Evolutionary conservation across 1,140 invertebrate genomes (phyloP).

Genomic region (Panonychus citri): DNA sequence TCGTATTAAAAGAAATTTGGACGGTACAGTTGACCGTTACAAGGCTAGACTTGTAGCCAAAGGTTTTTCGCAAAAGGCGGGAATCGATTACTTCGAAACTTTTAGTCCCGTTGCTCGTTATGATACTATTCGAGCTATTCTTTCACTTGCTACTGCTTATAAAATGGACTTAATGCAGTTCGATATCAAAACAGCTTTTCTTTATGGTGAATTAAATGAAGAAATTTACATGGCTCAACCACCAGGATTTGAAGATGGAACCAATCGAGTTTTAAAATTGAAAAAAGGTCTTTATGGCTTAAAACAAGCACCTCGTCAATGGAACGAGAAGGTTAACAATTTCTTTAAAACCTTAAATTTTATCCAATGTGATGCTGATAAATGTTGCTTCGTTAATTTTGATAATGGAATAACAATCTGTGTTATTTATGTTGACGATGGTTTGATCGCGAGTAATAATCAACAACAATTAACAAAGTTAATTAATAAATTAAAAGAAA

Average conservation of each 20-base stretch:
- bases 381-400: not conserved
- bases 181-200: slow-evolving; percentile 9
- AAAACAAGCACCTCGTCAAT: slow-evolving; percentile 23
- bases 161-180: slow-evolving; percentile 8
- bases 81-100: slow-evolving; percentile 19
- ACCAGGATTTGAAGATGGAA: not conserved
- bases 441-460: slow-evolving; percentile 14
- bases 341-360: not conserved
- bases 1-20: slow-evolving; percentile 5
- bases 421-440: slow-evolving; percentile 27
- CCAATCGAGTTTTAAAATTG: slow-evolving; percentile 15
- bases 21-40: slow-evolving; percentile 17
- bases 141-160: slow-evolving; percentile 16
- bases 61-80: slow-evolving; percentile 19
- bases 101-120: slow-evolving; percentile 18
- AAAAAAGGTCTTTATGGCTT: slow-evolving; percentile 24
- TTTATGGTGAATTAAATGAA: slow-evolving; percentile 11
- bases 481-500: not conserved
- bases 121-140: slow-evolving; percentile 16
- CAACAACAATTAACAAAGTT: not conserved
- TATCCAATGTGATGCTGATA: not conserved
- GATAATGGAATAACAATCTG: slow-evolving; percentile 15
- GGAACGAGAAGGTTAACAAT: slow-evolving; percentile 15
- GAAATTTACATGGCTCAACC: slow-evolving; percentile 13
- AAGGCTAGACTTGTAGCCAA: slow-evolving; percentile 24